Percentiles rank a stretch among this genome's conserved stretches.
Evolutionary conservation across 2,797 vertebrate genomes (phyloP).

Genomic region (Centropyge bicolor): DNA sequence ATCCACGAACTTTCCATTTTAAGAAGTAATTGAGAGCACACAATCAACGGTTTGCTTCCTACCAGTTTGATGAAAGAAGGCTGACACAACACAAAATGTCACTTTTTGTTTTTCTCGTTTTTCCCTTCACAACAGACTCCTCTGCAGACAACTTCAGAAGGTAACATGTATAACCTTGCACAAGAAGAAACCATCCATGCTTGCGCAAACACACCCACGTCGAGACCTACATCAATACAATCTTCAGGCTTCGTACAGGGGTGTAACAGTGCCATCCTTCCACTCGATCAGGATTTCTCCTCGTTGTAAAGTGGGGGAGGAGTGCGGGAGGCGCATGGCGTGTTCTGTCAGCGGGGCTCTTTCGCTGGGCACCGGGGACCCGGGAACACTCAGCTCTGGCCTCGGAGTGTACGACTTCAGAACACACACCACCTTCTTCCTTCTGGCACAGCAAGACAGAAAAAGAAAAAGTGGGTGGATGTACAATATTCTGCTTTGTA

Average conservation of each 20-base stretch:
- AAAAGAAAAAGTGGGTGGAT: background rate
- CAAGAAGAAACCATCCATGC: background rate
- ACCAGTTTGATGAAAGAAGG: background rate
- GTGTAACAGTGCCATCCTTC: constrained; percentile 91
- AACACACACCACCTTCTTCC: constrained; percentile 88
- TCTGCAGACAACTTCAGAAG: background rate
- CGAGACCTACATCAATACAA: background rate
- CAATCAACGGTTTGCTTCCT: background rate
- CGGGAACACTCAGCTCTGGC: constrained; percentile 73
- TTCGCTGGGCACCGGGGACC: constrained; percentile 80
- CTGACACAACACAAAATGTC: background rate
- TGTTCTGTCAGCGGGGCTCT: constrained; percentile 79
- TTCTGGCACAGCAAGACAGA: constrained; percentile 65
- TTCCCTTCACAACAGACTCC: background rate
- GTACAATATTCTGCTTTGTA: background rate
- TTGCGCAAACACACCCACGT: constrained; percentile 22
- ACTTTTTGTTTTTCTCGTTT: background rate
- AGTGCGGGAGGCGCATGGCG: constrained; percentile 76
- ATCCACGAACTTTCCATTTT: constrained; percentile 14
- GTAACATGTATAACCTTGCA: background rate
- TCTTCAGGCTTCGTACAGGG: constrained; percentile 85
- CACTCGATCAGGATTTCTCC: constrained; percentile 92
- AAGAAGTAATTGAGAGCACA: constrained; percentile 6
- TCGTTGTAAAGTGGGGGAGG: constrained; percentile 81
- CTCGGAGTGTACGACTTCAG: constrained; percentile 83